Base-by-base conservation (phyloP, 2,113 vertebrate genomes). In the Epinephelus moara region DNA sequence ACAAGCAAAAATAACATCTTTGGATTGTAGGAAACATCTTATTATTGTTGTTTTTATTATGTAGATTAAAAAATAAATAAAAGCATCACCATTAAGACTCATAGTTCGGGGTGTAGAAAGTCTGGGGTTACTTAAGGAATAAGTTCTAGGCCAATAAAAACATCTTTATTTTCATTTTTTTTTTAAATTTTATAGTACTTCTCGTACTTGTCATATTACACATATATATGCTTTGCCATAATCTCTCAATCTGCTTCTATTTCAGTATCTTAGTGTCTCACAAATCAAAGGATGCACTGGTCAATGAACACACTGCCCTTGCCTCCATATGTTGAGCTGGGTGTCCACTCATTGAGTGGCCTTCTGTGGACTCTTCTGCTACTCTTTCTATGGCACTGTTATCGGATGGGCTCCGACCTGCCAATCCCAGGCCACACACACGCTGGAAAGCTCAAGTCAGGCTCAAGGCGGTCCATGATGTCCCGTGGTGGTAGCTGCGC, bases 371-470 rank as follows among this genome's bases (percentile, higher is more conserved):
- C 96, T 30, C 80, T 97, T 2, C 94, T 96, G 52, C 92, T 97
- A 27, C 95, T 97, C 40, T 97, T 97, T 73, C 94, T 97, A 66
- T 97, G 97, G 96, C 97, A 97, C 90, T 97, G 97, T 78, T 97
- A 97, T 68, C 94, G 96, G 1, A 93, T 97, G 59, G 97, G 97
- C 18, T 95, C 95, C 0, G 94, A 97, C 82, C 87, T 92, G 60
- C 93, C 95, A 4, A 87, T 89, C 59, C 87, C 90, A 33, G 92
- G 68, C 55, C 89, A 93, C 11, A 40, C 76, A 0, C 92, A 93
- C 25, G 57, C 91, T 18, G 92, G 87, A 57, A 94, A 93, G 86
- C 81, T 93, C 72, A 94, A 94, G 69, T 90, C 92, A 19, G 72
- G 88, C 78, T 93, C 91, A 0, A 59, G 90, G 60, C 88, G 89